Conservation (phyloP, 2,888 invertebrate species). For the Drosophila parthenogenetica region DNA sequence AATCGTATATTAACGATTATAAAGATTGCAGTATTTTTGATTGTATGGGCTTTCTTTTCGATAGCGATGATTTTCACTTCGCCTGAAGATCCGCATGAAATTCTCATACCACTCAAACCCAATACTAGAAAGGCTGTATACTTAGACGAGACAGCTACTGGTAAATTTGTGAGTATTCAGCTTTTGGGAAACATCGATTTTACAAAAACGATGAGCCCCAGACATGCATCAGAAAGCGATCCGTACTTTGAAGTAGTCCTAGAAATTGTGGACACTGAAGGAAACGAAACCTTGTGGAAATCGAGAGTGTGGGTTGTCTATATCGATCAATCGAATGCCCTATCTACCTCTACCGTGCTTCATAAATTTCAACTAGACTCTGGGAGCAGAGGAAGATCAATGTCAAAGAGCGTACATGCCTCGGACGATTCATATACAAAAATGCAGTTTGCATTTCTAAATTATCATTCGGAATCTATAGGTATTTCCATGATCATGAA, state of each 20-base stretch:
- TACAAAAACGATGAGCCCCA: neutral
- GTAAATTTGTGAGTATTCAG: conserved; percentile 3
- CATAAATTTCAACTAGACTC: neutral
- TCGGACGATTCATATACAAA: neutral
- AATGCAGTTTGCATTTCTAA: conserved; percentile 13
- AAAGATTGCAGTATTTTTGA: conserved; percentile 22
- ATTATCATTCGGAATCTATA: neutral
- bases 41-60: conserved; percentile 31
- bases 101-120: conserved; percentile 12
- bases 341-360: neutral
- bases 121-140: neutral
- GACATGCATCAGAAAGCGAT: neutral
- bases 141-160: neutral
- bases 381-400: no score
- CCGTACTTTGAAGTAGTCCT: conserved; percentile 9
- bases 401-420: neutral
- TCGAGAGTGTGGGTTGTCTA: conserved; percentile 19
- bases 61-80: conserved; percentile 4
- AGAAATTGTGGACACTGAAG: neutral
- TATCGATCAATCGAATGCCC: neutral
- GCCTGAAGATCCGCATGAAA: neutral
- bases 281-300: conserved; percentile 2
- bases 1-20: neutral
- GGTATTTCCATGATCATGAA: conserved; percentile 85
- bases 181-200: conserved; percentile 21